Evolutionary conservation across 2,888 invertebrate genomes (phyloP), one percentile per base, ranked within the genome.

Genomic region (Elmis aenea): DNA sequence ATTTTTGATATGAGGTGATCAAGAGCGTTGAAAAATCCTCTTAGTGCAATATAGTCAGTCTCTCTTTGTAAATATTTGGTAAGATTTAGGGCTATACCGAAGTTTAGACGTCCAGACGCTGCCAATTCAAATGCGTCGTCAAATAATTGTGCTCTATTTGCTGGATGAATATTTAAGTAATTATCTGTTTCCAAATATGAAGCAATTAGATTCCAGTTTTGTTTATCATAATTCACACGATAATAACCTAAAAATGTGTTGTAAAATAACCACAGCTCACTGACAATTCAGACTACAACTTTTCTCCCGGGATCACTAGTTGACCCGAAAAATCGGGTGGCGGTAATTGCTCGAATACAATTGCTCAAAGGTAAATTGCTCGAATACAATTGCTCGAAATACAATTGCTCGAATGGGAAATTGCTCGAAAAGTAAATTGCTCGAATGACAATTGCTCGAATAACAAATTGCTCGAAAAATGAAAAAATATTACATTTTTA

Each of bases 131-230:
- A 74, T 0, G 83, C 77, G 62, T 95, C 93, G 30, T 87, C 82
- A 26, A 95, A 70, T 10, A 95, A 68, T 57, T 90, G 86, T 1
- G 89, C 90, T 16, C 92, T 70, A 52, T 85, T 90, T 36, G 85
- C 69, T 2, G 73, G 67, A 8, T 84, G 78, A 25, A 93, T 77
- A 9, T 55, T 56, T 1, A 60, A 37, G 45, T 67, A 76, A 3
- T 72, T 68, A 1, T 69, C 65, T 15, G 74, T 73, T 43, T 75
- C 72, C 28, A 89, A 65, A 0, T 79, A 71, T 1, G 67, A 51
- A 2, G 67, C 64, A 6, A 89, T 64, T 34, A 85, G 66, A 20
- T 75, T 67, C 87, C 88, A 89, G 66, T 88, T 88, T 32, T 73
- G 69, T 2, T 67, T 57, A 59, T 88, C 87, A 61, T 89, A 89